Base-by-base conservation (phyloP, 2,797 vertebrate species). In the Knipowitschia caucasica region DNA sequence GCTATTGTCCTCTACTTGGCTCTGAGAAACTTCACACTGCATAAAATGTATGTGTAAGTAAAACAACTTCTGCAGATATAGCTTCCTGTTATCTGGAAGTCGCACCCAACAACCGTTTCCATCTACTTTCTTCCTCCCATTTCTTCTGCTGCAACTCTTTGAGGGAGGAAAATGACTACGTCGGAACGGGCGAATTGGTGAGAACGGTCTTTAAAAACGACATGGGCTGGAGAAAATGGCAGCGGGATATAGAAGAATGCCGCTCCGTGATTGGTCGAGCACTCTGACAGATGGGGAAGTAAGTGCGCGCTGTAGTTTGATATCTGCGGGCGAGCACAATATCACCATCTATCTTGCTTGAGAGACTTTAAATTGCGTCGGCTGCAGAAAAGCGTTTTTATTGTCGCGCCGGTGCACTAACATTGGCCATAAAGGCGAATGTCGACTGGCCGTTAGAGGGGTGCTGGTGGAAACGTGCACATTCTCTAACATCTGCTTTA, bases 291-390 rank as follows among this genome's bases (percentile, higher is more conserved):
- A 78, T 75, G 69, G 62, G 42, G 59, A 53, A 64, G 46, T 62
- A 53, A 65, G 75, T 50, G 56, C 21, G 21, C 12, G 46, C 65
- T 73, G 69, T 65, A 69, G 69, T 70, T 72, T 71, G 54, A 59
- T 74, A 63, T 70, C 64, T 53, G 61, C 29, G 68, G 65, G 71
- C 53, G 2, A 55, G 61, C 63, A 53, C 38, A 66, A 66, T 58
- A 77, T 71, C 69, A 63, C 45, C 53, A 68, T 77, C 58, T 50
- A 73, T 76, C 69, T 75, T 70, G 58, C 47, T 53, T 73, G 72
- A 71, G 61, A 63, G 60, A 60, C 64, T 66, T 74, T 65, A 69
- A 54, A 39, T 53, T 52, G 26, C 7, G 12, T 47, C 60, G 45
- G 58, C 67, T 73, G 50, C 36, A 56, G 55, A 73, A 72, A 63